Evolutionary conservation across 2,888 invertebrate species (phyloP).

Genomic region (Ophion costatus): DNA sequence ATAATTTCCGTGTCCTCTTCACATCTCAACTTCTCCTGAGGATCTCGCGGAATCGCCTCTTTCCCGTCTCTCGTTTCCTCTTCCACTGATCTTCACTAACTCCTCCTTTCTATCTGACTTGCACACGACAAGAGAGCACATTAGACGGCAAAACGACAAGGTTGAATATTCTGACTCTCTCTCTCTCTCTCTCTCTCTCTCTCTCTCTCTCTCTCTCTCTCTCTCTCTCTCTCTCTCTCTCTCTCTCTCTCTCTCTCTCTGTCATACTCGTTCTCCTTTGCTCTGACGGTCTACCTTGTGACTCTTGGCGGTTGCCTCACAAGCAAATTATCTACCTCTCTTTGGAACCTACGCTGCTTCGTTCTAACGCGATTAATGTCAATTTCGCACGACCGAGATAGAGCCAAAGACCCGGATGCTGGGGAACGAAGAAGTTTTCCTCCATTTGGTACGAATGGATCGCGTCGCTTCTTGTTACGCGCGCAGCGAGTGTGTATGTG

Average conservation of each 20-base stretch:
- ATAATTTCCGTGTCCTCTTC: slow-evolving; percentile 14
- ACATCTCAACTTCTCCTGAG: slow-evolving; percentile 33
- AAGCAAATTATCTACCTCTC: slow-evolving; percentile 60
- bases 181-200: slow-evolving; percentile 30
- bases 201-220: slow-evolving; percentile 12
- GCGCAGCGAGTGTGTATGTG: background rate
- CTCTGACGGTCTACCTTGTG: slow-evolving; percentile 31
- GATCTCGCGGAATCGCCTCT: slow-evolving; percentile 40
- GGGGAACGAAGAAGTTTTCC: slow-evolving; percentile 29
- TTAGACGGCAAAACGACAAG: slow-evolving; percentile 44
- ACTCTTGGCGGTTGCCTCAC: slow-evolving; percentile 52
- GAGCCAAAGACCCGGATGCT: slow-evolving; percentile 7
- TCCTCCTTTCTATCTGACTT: slow-evolving; percentile 21
- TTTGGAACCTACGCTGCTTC: slow-evolving; percentile 46
- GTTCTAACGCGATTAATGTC: slow-evolving; percentile 64
- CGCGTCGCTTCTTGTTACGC: background rate
- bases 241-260: slow-evolving; percentile 33
- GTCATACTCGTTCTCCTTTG: slow-evolving; percentile 10
- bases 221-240: slow-evolving; percentile 24
- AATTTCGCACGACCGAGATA: slow-evolving; percentile 53
- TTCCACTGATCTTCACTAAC: slow-evolving; percentile 10
- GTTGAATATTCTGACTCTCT: slow-evolving; percentile 21
- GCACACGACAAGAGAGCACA: slow-evolving; percentile 36
- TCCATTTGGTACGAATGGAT: slow-evolving; percentile 23
- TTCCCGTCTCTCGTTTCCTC: slow-evolving; percentile 23